A percentile compares a stretch with the other conserved stretches of the same genome.
Conservation (phyloP, 1,140 invertebrate genomes). For the Caenorhabditis inopinata region DNA sequence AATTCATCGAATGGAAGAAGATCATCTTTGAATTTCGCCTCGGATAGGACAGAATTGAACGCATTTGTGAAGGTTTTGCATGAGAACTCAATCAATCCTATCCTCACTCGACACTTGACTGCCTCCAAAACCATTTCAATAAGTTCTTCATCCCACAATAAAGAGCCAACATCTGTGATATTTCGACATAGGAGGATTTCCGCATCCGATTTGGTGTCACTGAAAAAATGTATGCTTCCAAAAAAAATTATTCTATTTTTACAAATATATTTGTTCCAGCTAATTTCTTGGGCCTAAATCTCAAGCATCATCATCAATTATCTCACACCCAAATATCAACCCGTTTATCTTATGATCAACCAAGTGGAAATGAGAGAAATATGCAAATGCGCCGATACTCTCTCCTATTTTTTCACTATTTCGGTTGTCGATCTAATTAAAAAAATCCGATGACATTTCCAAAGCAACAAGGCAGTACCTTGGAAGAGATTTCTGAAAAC, state of each 20-base stretch:
- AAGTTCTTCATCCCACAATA: conserved; percentile 12
- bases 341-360: conserved; percentile 15
- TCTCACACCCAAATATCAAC: neutral
- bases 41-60: neutral
- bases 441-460: neutral
- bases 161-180: neutral
- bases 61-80: neutral
- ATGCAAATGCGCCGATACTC: neutral
- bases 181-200: neutral
- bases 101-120: neutral
- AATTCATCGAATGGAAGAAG: conserved; percentile 11
- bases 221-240: too few relatives aligned
- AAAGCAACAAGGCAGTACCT: neutral
- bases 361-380: neutral
- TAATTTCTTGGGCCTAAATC: too few relatives aligned
- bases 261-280: too few relatives aligned
- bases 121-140: conserved; percentile 23
- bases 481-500: neutral
- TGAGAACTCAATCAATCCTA: neutral
- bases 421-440: neutral
- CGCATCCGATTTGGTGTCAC: neutral
- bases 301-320: conserved; percentile 11
- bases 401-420: neutral
- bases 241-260: too few relatives aligned
- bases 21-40: neutral